These are phyloP conservation scores for Sitophilus oryzae DNA, from an alignment of 1,140 invertebrate species.

Conservation along the genomic window DNA sequence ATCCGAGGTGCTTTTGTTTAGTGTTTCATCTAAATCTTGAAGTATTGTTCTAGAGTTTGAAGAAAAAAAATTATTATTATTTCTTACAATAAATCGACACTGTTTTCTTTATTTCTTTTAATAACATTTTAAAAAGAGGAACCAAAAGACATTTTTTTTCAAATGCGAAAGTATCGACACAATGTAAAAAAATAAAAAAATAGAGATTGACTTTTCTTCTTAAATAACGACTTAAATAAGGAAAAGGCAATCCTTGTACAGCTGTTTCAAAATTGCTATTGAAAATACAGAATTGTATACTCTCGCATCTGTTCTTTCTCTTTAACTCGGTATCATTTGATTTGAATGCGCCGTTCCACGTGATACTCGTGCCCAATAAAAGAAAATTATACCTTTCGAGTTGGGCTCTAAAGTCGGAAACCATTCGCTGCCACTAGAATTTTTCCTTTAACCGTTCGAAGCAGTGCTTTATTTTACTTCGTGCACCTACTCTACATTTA, in stretches of 20 bases:
- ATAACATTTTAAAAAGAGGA: no score
- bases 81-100: no score
- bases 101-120: no score
- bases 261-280: neutral
- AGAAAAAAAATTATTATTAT: no score
- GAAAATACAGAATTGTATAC: conserved; percentile 8
- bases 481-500: conserved; percentile 9
- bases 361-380: conserved; percentile 12
- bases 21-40: no score
- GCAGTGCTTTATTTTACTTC: conserved; percentile 15
- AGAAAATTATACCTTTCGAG: conserved; percentile 10
- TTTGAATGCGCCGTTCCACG: conserved; percentile 12
- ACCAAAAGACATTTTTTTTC: no score
- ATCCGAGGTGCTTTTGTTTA: no score
- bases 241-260: no score
- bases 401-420: conserved; percentile 11
- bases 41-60: no score
- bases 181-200: no score
- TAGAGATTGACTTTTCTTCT: no score
- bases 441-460: conserved; percentile 10
- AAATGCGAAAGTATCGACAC: no score
- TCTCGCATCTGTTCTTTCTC: conserved; percentile 6
- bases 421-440: conserved; percentile 7
- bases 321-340: conserved; percentile 5
- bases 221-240: neutral